Conservation (phyloP, 2,888 invertebrate species). For the Mantis religiosa region DNA sequence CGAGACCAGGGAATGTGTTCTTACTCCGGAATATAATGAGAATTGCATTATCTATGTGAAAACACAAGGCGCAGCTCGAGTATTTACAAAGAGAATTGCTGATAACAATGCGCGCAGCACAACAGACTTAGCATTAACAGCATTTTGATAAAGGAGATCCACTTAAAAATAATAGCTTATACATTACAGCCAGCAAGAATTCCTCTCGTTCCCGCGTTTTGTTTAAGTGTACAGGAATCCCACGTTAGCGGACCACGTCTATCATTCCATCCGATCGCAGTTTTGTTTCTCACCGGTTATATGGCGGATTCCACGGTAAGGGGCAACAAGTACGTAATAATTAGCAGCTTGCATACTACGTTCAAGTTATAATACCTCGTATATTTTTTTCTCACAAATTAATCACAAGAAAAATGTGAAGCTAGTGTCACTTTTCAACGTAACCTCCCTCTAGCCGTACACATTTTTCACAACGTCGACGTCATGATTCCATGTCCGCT, state of each 20-base stretch:
- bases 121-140: not conserved
- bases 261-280: too few species aligned
- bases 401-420: too few species aligned
- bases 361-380: too few species aligned
- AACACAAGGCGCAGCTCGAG: not conserved
- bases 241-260: not conserved
- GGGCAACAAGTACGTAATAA: too few species aligned
- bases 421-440: too few species aligned
- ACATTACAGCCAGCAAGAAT: not conserved
- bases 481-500: too few species aligned
- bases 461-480: too few species aligned
- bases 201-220: not conserved
- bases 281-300: too few species aligned
- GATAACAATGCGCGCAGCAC: slow-evolving; percentile 14
- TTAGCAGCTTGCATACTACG: too few species aligned
- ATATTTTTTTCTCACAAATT: too few species aligned
- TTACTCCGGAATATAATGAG: slow-evolving; percentile 17
- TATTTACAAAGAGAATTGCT: slow-evolving; percentile 20
- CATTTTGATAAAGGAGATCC: slow-evolving; percentile 8
- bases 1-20: slow-evolving; percentile 6
- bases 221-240: not conserved
- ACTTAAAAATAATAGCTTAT: not conserved
- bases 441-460: too few species aligned
- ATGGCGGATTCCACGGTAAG: too few species aligned
- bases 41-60: slow-evolving; percentile 25